Percentiles rank a stretch among this genome's conserved stretches.
Conservation (phyloP, 2,113 vertebrate species). For the Colius striatus region DNA sequence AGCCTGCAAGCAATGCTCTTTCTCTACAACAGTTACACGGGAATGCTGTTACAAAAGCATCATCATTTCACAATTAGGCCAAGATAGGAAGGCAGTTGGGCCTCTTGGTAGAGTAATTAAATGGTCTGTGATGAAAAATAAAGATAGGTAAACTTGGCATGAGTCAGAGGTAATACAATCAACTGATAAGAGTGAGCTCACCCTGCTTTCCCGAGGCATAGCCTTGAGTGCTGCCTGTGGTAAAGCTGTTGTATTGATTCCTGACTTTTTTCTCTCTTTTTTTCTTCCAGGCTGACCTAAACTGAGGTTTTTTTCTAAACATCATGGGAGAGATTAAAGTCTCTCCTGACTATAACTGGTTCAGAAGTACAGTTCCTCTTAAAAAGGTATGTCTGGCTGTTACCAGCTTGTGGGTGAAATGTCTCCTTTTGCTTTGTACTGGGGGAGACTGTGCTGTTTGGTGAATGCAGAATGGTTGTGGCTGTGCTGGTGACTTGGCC, state of each 20-base stretch:
- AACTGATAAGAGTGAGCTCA: neutral
- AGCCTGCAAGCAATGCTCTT: neutral
- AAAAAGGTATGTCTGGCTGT: slow-evolving; percentile 86
- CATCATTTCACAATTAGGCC: neutral
- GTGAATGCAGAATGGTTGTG: neutral
- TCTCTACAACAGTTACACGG: neutral
- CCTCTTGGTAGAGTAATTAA: neutral
- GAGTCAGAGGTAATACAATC: neutral
- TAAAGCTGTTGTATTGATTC: slow-evolving; percentile 18
- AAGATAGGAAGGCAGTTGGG: neutral
- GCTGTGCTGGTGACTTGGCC: neutral
- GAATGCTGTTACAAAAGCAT: neutral
- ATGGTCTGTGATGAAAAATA: slow-evolving; percentile 14
- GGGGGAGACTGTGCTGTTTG: no score
- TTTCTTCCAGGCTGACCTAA: slow-evolving; percentile 66
- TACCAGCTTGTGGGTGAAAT: neutral
- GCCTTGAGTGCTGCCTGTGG: neutral
- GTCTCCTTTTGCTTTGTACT: neutral
- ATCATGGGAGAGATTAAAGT: slow-evolving; percentile 98
- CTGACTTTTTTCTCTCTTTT: slow-evolving; percentile 42
- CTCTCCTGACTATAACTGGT: slow-evolving; percentile 99
- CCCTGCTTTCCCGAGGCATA: neutral
- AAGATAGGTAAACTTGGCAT: neutral
- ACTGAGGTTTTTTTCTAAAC: slow-evolving; percentile 39
- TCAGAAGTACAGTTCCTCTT: slow-evolving; percentile 96